Conservation (phyloP, 2,797 vertebrate species). For the Aphelocoma californica region DNA sequence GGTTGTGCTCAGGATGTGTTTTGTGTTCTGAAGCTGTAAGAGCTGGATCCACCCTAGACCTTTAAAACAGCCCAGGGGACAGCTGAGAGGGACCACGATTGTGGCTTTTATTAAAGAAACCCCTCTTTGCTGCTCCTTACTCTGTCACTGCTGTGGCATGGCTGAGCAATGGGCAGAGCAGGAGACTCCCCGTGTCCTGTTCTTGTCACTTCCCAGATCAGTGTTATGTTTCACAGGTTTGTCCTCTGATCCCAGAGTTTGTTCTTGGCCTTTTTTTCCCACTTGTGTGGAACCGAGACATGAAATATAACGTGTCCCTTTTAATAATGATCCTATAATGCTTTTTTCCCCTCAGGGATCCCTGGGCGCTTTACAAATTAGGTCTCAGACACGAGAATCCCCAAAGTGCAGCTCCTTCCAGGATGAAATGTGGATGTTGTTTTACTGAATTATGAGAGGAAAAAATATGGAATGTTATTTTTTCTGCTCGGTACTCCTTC, state of each 20-base stretch:
- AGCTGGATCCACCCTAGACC: background rate
- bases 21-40: background rate
- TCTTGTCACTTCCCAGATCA: background rate
- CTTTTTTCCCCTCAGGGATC: background rate
- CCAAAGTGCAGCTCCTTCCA: background rate
- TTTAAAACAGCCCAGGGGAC: background rate
- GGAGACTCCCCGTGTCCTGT: background rate
- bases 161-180: background rate
- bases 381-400: background rate
- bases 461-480: background rate
- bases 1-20: background rate
- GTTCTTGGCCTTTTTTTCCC: background rate
- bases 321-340: slow-evolving; percentile 32
- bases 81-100: background rate
- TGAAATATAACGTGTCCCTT: background rate
- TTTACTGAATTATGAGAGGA: background rate
- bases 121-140: background rate
- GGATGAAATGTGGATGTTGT: background rate
- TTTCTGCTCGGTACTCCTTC: background rate
- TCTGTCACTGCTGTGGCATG: accelerated
- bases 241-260: background rate
- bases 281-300: background rate
- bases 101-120: background rate
- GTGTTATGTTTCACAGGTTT: background rate
- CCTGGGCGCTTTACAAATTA: background rate